Evolutionary conservation across 92 coral and sea anemone genomes (phyloP).

Genomic region (Zoanthus sansibaricus): DNA sequence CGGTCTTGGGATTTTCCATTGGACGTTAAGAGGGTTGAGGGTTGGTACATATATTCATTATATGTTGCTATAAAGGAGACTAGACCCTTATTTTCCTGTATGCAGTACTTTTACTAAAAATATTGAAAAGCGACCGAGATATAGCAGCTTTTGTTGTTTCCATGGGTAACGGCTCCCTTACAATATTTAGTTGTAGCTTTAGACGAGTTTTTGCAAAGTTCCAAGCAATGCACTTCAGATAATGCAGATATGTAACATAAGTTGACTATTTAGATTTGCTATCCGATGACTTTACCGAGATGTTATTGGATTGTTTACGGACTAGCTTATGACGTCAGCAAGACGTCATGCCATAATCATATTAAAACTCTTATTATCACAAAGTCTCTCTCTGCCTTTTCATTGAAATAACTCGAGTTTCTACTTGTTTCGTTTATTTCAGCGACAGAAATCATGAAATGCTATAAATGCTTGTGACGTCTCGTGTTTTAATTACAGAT

Average conservation of each 20-base stretch:
- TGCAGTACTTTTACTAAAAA: slow-evolving; percentile 1
- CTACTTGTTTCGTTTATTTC: too few species aligned
- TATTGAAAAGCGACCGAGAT: too few species aligned
- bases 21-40: too few species aligned
- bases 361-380: too few species aligned
- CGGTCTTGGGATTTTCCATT: too few species aligned
- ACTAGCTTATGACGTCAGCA: too few species aligned
- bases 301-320: too few species aligned
- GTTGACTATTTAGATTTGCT: slow-evolving; percentile 3
- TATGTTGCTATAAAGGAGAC: background rate
- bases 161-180: slow-evolving; percentile 5
- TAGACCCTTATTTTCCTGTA: slow-evolving; percentile 43
- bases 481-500: background rate
- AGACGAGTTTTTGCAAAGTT: slow-evolving; percentile 1
- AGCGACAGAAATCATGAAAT: too few species aligned
- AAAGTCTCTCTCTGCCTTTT: too few species aligned
- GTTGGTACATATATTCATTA: too few species aligned
- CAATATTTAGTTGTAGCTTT: background rate
- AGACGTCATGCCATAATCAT: too few species aligned
- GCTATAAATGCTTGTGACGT: background rate
- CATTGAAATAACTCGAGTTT: too few species aligned
- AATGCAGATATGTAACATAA: slow-evolving; percentile 4
- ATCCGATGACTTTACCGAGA: background rate
- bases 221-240: slow-evolving; percentile 12
- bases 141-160: slow-evolving; percentile 26